These are phyloP conservation scores for Adelognathus sp. DNA, from an alignment of 2,888 invertebrate genomes.

Conservation along the genomic window DNA sequence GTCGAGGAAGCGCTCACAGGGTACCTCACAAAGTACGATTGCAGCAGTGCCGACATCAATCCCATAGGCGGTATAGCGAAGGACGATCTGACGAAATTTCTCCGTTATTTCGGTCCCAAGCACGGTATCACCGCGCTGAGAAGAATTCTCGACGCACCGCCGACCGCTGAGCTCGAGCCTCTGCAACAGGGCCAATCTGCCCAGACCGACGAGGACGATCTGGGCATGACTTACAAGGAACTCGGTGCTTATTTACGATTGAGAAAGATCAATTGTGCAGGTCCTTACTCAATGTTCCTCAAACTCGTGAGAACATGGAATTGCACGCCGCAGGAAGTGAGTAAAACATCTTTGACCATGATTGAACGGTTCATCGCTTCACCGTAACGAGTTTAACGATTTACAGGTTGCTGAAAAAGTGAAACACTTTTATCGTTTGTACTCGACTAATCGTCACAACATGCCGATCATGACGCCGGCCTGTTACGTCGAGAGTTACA, in stretches of 20 bases:
- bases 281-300: conserved; percentile 98
- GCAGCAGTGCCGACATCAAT: conserved; percentile 98
- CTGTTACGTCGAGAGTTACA: conserved; percentile 97
- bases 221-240: conserved; percentile 99
- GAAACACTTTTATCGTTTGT: conserved; percentile 95
- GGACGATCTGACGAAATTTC: conserved; percentile 92
- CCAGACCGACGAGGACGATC: conserved; percentile 97
- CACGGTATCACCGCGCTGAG: conserved; percentile 83
- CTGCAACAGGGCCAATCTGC: conserved; percentile 89
- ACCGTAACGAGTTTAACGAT: neutral
- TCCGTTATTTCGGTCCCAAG: conserved; percentile 79
- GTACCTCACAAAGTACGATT: conserved; percentile 99
- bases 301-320: conserved; percentile 94
- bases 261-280: conserved; percentile 91
- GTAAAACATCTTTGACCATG: conserved; percentile 6
- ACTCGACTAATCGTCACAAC: conserved; percentile 98
- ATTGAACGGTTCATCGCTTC: no score
- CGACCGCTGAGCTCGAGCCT: conserved; percentile 98
- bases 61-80: conserved; percentile 99
- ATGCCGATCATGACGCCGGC: conserved; percentile 99
- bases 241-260: conserved; percentile 93
- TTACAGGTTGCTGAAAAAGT: conserved; percentile 94
- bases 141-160: conserved; percentile 93
- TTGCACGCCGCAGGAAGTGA: conserved; percentile 90
- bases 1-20: conserved; percentile 98